Evolutionary conservation across 1,140 invertebrate genomes (phyloP), one percentile per base, ranked within the genome.

Genomic region (Bombyx mori): DNA sequence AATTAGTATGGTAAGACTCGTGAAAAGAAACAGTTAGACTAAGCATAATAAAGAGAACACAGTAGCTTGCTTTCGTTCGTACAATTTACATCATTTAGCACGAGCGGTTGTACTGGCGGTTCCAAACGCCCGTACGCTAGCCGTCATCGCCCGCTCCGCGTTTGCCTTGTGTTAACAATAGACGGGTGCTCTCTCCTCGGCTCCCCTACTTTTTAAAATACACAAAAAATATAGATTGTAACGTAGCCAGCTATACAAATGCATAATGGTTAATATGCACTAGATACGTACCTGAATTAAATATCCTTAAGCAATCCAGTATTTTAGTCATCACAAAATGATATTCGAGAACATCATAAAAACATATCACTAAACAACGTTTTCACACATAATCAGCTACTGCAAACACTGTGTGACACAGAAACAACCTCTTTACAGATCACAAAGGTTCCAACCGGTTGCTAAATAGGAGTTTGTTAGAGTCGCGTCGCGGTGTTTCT

Each of bases 81-180:
- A 35, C 26, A 35, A 35, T 35, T 35, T 35, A 35, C 26, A 35
- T 35, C 26, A 5, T 35, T 35, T 35, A 35, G 26, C 26, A 35
- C 26, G 26, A 35, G 26, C 26, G 26, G 2, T 35, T 35, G 26
- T 35, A 35, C 12, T 18, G 12, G 12, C 12, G 12, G 12, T 1
- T 35, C 26, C 26, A 35, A 35, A 35, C 26, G 26, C 26, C 26
- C 26, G 26, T 35, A 3, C 26, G 26, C 26, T 35, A 35, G 26
- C 26, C 26, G 26, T 35, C 26, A 35, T 35, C 26, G 26, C 26
- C 26, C 26, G 56, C 61, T 63, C 69, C 54, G 54, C 59, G 66
- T 63, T 66, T 64, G 67, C 62, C 64, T 57, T 63, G 70, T 81
- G 74, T 82, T 78, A 83, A 83, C 79, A 82, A 80, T 56, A n/a